phyloP scores from a whole-genome alignment of 2,888 invertebrate genomes.

The Ormia ochracea region DNA sequence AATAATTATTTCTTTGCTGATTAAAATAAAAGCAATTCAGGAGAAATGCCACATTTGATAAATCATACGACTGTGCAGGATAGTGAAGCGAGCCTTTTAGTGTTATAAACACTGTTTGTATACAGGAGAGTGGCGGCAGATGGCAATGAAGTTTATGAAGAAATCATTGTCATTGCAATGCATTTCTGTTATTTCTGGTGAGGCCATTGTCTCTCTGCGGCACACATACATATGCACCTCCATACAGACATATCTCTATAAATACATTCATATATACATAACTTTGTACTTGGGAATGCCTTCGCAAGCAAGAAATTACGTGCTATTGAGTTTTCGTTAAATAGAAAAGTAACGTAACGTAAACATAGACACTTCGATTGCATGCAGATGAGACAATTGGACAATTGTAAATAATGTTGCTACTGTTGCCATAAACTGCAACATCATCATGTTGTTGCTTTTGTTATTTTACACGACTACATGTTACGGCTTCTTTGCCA shows the following conservation, averaged over 20 bases:
- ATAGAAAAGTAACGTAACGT: slow-evolving; percentile 65
- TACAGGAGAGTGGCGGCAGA: too few species aligned
- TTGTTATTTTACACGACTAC: slow-evolving; percentile 6
- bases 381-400: slow-evolving; percentile 67
- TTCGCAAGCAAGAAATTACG: slow-evolving; percentile 71
- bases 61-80: too few species aligned
- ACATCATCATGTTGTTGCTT: background rate
- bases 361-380: slow-evolving; percentile 72
- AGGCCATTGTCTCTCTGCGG: background rate
- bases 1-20: too few species aligned
- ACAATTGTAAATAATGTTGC: slow-evolving; percentile 49
- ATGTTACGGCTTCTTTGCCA: background rate
- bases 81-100: too few species aligned
- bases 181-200: background rate
- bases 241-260: too few species aligned
- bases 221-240: too few species aligned
- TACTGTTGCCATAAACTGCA: background rate
- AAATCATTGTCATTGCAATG: too few species aligned
- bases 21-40: too few species aligned
- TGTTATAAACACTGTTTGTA: too few species aligned
- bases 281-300: slow-evolving; percentile 66
- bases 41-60: too few species aligned
- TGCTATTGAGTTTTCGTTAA: slow-evolving; percentile 69
- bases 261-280: too few species aligned
- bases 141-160: too few species aligned